Percentiles rank a stretch among this genome's conserved stretches.
These are phyloP conservation scores for Knipowitschia caucasica DNA, from an alignment of 2,797 vertebrate species.

Conservation along the genomic window DNA sequence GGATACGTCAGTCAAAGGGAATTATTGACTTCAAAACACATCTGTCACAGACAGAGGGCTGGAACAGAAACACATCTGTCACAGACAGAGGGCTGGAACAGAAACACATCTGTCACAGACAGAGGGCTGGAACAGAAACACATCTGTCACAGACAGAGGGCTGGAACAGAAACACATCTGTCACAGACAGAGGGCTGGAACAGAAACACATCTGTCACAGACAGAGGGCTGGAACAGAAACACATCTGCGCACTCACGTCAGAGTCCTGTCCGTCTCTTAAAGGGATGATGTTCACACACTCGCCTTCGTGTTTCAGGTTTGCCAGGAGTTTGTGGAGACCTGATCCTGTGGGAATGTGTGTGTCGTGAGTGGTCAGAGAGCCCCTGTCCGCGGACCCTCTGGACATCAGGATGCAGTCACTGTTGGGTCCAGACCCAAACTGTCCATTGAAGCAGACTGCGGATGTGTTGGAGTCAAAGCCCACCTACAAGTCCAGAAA, in stretches of 20 bases:
- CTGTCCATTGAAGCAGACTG: conserved; percentile 41
- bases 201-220: not conserved
- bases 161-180: too few species aligned
- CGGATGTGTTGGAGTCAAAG: conserved; percentile 21
- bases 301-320: conserved; percentile 31
- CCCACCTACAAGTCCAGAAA: conserved; percentile 24
- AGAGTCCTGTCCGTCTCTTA: conserved; percentile 29
- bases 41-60: too few species aligned
- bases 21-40: too few species aligned
- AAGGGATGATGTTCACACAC: conserved; percentile 48
- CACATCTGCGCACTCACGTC: conserved; percentile 16
- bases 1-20: too few species aligned
- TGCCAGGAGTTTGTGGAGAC: conserved; percentile 42
- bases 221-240: too few species aligned
- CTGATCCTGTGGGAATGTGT: conserved; percentile 44
- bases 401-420: conserved; percentile 50
- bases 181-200: too few species aligned
- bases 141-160: too few species aligned
- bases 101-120: too few species aligned
- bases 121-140: too few species aligned
- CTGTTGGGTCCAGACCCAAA: conserved; percentile 23
- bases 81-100: too few species aligned
- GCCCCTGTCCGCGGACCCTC: conserved; percentile 42
- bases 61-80: too few species aligned
- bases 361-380: conserved; percentile 7